Conservation (phyloP, 2,888 invertebrate species). For the Congeria kusceri region DNA sequence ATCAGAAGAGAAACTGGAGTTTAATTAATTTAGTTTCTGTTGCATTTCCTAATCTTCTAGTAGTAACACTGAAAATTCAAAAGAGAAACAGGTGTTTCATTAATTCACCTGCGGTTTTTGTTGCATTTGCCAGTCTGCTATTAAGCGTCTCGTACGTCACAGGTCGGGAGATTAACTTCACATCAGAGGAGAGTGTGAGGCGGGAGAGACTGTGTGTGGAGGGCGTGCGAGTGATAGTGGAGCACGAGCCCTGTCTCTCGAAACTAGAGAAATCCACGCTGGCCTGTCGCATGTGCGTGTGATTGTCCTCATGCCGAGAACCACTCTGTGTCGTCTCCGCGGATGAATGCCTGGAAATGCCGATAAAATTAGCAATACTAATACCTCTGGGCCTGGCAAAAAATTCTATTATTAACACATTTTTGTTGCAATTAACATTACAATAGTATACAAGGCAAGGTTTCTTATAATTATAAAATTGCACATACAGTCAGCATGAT, state of each 20-base stretch:
- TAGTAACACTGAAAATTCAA: no score
- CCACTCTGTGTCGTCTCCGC: conserved; percentile 58
- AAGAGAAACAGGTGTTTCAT: no score
- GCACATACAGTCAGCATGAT: no score
- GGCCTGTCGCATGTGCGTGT: conserved; percentile 62
- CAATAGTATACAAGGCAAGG: no score
- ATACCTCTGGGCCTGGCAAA: no score
- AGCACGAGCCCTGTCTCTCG: conserved; percentile 20
- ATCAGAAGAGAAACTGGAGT: no score
- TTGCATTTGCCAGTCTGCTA: conserved; percentile 49
- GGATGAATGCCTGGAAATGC: conserved; percentile 62
- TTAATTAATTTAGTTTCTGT: no score
- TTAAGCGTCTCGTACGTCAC: conserved; percentile 60
- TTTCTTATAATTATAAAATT: no score
- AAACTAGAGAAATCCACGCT: conserved; percentile 60
- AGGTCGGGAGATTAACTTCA: conserved; percentile 50
- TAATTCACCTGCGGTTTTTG: conserved; percentile 37
- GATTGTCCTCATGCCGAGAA: conserved; percentile 50
- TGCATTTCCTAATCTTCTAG: no score
- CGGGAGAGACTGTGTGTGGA: conserved; percentile 52
- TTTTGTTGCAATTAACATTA: no score
- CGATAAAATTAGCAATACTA: no score
- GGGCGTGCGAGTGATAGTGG: conserved; percentile 37
- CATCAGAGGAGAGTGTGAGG: conserved; percentile 34
- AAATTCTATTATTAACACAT: no score